Evolutionary conservation across 2,888 invertebrate genomes (phyloP).

Genomic region (Hedya salicella): DNA sequence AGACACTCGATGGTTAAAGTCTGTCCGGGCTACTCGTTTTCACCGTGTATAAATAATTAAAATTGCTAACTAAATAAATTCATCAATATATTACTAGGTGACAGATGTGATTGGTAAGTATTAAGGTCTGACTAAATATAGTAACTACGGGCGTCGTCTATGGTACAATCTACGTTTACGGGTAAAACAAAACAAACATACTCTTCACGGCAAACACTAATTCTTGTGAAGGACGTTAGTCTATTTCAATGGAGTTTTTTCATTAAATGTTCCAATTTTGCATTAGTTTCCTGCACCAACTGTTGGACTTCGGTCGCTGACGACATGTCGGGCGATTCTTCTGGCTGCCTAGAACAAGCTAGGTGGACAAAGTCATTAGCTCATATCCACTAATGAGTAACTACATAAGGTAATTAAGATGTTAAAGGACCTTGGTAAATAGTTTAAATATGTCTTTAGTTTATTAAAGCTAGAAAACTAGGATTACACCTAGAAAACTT

Average conservation of each 20-base stretch:
- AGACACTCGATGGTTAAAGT: too few species aligned
- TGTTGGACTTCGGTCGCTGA: constrained; percentile 53
- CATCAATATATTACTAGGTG: constrained; percentile 2
- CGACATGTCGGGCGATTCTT: too few species aligned
- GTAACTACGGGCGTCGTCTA: constrained; percentile 26
- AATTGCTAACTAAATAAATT: constrained; percentile 15
- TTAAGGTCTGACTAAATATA: not conserved
- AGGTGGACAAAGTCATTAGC: too few species aligned
- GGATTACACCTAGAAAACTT: too few species aligned
- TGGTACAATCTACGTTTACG: constrained; percentile 29
- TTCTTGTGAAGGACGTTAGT: constrained; percentile 44
- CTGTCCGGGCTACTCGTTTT: too few species aligned
- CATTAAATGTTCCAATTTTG: constrained; percentile 64
- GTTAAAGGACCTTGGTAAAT: too few species aligned
- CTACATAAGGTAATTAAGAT: too few species aligned
- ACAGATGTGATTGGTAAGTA: not conserved
- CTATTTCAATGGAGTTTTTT: constrained; percentile 58
- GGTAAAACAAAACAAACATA: constrained; percentile 56
- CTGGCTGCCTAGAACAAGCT: too few species aligned
- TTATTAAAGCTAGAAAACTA: too few species aligned
- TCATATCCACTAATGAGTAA: too few species aligned
- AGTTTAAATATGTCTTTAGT: too few species aligned
- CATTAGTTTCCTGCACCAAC: constrained; percentile 64
- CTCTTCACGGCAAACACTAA: constrained; percentile 52
- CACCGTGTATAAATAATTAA: not conserved